phyloP scores from a whole-genome alignment of 2,797 vertebrate genomes.

The Alosa sapidissima region DNA sequence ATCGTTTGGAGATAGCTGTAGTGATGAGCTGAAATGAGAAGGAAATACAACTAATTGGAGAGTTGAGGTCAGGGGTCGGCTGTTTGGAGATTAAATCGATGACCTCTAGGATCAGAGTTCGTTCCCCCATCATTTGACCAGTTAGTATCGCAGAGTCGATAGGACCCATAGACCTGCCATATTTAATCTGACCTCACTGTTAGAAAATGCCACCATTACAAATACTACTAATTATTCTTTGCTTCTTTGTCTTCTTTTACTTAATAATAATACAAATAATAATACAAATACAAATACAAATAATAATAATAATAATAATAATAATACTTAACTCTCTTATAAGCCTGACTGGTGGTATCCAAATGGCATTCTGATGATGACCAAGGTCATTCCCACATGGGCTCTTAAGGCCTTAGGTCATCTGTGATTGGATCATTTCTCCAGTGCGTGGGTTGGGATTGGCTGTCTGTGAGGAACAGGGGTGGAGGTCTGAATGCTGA shows the following conservation, averaged over 20 bases:
- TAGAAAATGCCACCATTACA: neutral
- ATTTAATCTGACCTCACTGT: neutral
- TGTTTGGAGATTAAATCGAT: neutral
- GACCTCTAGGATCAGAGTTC: neutral
- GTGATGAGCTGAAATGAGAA: neutral
- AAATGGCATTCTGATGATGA: neutral
- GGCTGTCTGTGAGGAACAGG: neutral
- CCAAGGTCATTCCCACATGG: neutral
- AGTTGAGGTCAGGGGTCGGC: neutral
- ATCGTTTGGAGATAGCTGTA: neutral
- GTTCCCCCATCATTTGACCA: neutral
- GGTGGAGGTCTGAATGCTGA: neutral
- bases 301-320: neutral
- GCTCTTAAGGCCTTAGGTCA: neutral
- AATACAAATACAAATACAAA: neutral
- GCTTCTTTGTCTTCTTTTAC: too few species aligned
- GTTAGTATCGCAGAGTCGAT: neutral
- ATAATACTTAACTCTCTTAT: too few species aligned
- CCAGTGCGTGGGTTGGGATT: slow-evolving; percentile 13
- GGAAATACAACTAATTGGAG: neutral
- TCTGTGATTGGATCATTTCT: neutral
- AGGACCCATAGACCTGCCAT: neutral
- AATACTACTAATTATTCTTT: neutral
- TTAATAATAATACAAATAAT: too few species aligned
- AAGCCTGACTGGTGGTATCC: neutral